phyloP scores from a whole-genome alignment of 2,113 vertebrate species.

The Bubalus kerabau region DNA sequence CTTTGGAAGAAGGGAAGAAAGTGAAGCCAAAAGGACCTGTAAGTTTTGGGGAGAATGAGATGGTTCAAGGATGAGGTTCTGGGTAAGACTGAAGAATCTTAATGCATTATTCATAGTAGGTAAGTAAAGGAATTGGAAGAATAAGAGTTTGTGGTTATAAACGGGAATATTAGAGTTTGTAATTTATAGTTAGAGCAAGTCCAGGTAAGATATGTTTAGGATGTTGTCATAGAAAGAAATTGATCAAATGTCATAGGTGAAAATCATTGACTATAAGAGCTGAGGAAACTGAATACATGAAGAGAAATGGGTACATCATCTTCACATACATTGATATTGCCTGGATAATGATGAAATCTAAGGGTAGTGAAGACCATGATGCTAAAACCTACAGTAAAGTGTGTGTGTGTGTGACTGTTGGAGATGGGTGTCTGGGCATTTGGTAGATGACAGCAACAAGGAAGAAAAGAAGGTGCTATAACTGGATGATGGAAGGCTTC shows the following conservation, averaged over 20 bases:
- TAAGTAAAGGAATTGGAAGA: not conserved
- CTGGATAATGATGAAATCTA: not conserved
- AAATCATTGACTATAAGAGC: not conserved
- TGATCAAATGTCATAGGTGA: not conserved
- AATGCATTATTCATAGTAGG: not conserved
- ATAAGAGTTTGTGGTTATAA: not conserved
- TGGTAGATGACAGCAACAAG: not conserved
- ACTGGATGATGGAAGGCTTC: not conserved
- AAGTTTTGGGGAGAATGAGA: not conserved
- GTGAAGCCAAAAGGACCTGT: not conserved
- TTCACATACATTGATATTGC: not conserved
- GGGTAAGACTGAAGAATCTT: not conserved
- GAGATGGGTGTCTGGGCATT: not conserved
- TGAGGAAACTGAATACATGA: not conserved
- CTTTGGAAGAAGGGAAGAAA: not conserved
- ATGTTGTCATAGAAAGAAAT: not conserved
- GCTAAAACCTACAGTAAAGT: not conserved
- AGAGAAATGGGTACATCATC: not conserved
- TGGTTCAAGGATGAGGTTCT: not conserved
- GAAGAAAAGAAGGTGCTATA: rapidly evolving
- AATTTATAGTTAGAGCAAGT: not conserved
- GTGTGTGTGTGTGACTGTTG: not conserved
- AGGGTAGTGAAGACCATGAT: not conserved
- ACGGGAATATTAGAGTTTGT: not conserved
- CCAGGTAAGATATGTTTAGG: not conserved